Percentiles rank a stretch among this genome's conserved stretches.
Conservation (phyloP, 1,140 invertebrate genomes). For the Panulirus ornatus region DNA sequence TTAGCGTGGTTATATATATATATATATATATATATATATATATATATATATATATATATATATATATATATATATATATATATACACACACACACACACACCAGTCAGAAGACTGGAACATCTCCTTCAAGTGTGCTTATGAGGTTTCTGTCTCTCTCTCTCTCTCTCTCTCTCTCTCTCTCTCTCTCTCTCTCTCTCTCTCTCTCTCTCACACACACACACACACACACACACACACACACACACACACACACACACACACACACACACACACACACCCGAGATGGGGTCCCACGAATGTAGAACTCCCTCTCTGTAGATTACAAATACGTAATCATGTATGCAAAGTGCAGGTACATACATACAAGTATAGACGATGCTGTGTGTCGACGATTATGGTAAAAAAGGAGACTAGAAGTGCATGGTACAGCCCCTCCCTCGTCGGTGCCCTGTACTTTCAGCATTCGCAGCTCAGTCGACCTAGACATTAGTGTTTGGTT, state of each 20-base stretch:
- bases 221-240: slow-evolving; percentile 19
- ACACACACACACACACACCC: neutral
- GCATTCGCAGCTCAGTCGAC: too few species aligned
- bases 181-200: neutral
- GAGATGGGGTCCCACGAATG: too few species aligned
- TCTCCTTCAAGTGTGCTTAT: too few species aligned
- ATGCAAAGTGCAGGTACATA: neutral
- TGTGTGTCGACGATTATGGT: too few species aligned
- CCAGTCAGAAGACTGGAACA: too few species aligned
- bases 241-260: slow-evolving; percentile 33
- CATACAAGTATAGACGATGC: neutral
- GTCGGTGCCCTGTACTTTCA: too few species aligned
- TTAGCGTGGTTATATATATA: neutral
- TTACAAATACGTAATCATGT: too few species aligned
- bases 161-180: neutral
- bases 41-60: neutral
- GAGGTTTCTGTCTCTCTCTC: neutral
- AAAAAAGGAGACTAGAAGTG: too few species aligned
- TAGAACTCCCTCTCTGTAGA: too few species aligned
- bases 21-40: neutral
- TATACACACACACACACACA: slow-evolving; percentile 1
- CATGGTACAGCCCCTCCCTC: too few species aligned
- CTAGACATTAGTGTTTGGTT: too few species aligned
- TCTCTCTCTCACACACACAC: neutral
- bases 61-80: neutral